Evolutionary conservation across 2,113 vertebrate species (phyloP).

Genomic region (cat (Felis catus)): F.catus_Fca126_mat1.0 CM031414.1:103014001-103014500

Average conservation of each 20-base stretch:
- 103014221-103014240: background rate
- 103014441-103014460: background rate
- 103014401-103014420: background rate
- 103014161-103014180: background rate
- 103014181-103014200: background rate
- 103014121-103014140: background rate
- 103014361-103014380: background rate
- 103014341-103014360: background rate
- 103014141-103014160: background rate
- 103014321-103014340: background rate
- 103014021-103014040: background rate
- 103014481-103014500: conserved; percentile 1
- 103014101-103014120: background rate
- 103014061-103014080: background rate
- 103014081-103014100: background rate
- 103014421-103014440: background rate
- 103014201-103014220: background rate
- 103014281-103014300: background rate
- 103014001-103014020: background rate
- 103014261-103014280: background rate
- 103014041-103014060: background rate
- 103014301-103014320: background rate
- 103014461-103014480: background rate
- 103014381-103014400: background rate
- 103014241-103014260: background rate